These are phyloP conservation scores for Melanaphis sacchari DNA, from an alignment of 1,140 invertebrate genomes.

Conservation along the genomic window DNA sequence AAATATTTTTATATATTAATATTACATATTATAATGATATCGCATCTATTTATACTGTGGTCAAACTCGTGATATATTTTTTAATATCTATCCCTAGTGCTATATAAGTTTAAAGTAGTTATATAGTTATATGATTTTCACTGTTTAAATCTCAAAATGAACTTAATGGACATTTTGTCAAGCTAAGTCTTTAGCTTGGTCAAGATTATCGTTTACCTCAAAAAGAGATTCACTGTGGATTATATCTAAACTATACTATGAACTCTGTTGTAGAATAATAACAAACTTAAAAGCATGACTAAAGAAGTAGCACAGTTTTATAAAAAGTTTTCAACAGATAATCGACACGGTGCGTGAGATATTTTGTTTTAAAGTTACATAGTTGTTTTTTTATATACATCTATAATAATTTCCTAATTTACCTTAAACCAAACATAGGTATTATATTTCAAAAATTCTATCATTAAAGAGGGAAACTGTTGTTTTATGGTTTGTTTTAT, in stretches of 20 bases:
- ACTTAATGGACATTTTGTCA: slow-evolving; percentile 38
- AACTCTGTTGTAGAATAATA: slow-evolving; percentile 48
- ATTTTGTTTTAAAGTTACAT: slow-evolving; percentile 24
- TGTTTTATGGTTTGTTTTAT: neutral
- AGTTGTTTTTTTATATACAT: slow-evolving; percentile 3
- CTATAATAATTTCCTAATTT: slow-evolving; percentile 15
- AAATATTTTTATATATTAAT: neutral
- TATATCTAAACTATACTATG: slow-evolving; percentile 10
- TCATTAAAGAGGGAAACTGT: neutral
- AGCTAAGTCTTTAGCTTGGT: neutral
- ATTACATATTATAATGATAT: neutral
- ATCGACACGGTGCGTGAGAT: slow-evolving; percentile 20
- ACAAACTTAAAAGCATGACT: neutral
- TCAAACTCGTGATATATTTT: neutral
- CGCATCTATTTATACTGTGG: neutral
- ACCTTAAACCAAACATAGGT: neutral
- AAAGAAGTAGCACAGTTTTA: neutral
- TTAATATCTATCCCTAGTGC: neutral
- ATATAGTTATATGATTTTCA: neutral
- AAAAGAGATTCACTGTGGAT: slow-evolving; percentile 21
- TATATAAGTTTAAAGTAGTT: neutral
- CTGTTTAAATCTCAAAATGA: neutral
- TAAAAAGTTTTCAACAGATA: slow-evolving; percentile 40
- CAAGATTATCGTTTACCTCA: slow-evolving; percentile 45
- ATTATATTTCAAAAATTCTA: slow-evolving; percentile 28